Evolutionary conservation across 2,797 vertebrate genomes (phyloP), one percentile per base, ranked within the genome.

Genomic region (Hydrocynus forskahlii): DNA sequence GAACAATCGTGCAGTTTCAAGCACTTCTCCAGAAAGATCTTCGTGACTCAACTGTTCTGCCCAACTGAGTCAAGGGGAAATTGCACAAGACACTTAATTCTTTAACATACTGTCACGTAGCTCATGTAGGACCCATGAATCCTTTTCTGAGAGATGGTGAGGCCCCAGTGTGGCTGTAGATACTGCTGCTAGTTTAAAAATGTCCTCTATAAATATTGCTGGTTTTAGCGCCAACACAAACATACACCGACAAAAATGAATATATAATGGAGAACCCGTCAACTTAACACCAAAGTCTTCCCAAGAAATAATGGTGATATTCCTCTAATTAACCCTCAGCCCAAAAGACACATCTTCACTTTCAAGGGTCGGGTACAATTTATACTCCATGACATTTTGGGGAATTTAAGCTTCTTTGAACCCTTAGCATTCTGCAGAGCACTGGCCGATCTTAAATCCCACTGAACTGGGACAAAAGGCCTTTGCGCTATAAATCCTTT

Each of bases 401-500:
- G 52, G n/a, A 21, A 6, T 35, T 60, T 21, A 83, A 63, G 66
- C 19, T 40, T 54, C 50, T 73, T 75, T 38, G 64, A 5, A 60
- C 16, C 29, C 17, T 71, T 43, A 60, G 29, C 67, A 43, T 29
- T 76, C 14, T 7, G 12, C 38, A 25, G 59, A 60, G 21, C 64
- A 70, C 17, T 50, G 75, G 67, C 57, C 71, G 66, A 60, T 23
- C 60, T 62, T 54, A 69, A 77, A 76, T 59, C 57, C 55, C 59
- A 74, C 62, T 68, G 29, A 76, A 62, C 29, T 21, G 13, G 43
- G 43, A 23, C 16, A 75, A 45, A 59, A 62, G 52, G 35, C 75
- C 68, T 60, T 73, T 68, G 45, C 45, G 21, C 54, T 4, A 43
- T 75, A 75, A 84, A 74, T 75, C 59, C 60, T 64, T 16, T 29